Conservation (phyloP, 2,888 invertebrate genomes). For the Cerceris rybyensis region DNA sequence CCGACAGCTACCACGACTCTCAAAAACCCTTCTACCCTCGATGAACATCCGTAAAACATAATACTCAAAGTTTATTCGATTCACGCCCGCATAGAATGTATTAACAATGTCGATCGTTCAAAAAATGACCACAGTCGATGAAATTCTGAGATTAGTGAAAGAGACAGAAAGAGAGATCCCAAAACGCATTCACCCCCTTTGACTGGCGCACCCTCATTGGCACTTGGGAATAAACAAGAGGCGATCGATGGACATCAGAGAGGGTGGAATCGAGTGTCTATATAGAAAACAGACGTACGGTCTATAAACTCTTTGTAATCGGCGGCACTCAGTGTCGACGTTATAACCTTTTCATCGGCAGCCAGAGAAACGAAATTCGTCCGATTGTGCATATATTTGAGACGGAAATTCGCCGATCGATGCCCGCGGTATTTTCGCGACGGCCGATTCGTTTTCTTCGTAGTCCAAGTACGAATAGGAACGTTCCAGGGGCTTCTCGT, state of each 20-base stretch:
- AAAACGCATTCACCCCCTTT: constrained; percentile 44
- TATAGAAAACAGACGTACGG: constrained; percentile 50
- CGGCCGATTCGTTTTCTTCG: background rate
- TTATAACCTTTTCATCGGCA: constrained; percentile 43
- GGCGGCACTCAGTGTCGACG: constrained; percentile 45
- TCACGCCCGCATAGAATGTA: background rate
- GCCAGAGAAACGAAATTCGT: constrained; percentile 38
- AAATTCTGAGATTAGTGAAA: constrained; percentile 50
- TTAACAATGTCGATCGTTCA: constrained; percentile 3
- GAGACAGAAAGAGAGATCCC: constrained; percentile 19
- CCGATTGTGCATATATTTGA: constrained; percentile 21
- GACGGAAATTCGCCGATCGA: constrained; percentile 2
- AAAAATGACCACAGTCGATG: constrained; percentile 33
- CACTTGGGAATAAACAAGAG: constrained; percentile 68
- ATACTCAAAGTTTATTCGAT: background rate
- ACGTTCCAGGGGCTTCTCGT: background rate
- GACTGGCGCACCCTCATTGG: constrained; percentile 51
- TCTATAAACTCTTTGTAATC: constrained; percentile 61
- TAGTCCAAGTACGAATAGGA: background rate
- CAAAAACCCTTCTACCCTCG: too few relatives aligned
- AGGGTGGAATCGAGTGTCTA: constrained; percentile 62
- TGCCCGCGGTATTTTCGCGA: background rate
- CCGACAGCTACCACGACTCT: too few relatives aligned
- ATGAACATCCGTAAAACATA: too few relatives aligned
- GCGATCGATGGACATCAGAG: constrained; percentile 61